These are phyloP conservation scores for Panopea generosa DNA, from an alignment of 2,888 invertebrate species.

Conservation along the genomic window DNA sequence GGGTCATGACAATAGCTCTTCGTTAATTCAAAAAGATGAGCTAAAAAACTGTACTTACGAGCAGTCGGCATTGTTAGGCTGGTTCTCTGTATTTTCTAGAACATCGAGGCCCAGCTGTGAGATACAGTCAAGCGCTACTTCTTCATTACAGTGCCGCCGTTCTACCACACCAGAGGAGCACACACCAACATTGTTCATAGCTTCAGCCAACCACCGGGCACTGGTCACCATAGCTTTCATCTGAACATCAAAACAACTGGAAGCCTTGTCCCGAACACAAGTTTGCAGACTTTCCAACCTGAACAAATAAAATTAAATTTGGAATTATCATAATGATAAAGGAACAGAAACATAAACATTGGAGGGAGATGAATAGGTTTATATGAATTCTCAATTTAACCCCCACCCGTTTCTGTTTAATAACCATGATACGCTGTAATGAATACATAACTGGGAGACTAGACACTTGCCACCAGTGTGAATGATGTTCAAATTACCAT, in stretches of 20 bases:
- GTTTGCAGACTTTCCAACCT: conserved; percentile 9
- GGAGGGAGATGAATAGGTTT: too few species aligned
- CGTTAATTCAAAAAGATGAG: too few species aligned
- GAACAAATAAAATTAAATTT: not conserved
- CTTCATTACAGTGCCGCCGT: conserved; percentile 31
- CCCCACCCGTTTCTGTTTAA: too few species aligned
- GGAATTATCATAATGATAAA: too few species aligned
- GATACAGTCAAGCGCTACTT: conserved; percentile 37
- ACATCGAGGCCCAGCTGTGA: conserved; percentile 30
- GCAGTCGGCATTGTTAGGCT: conserved; percentile 25
- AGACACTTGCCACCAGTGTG: too few species aligned
- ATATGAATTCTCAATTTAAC: too few species aligned
- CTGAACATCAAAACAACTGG: conserved; percentile 19
- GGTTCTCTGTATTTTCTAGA: conserved; percentile 3
- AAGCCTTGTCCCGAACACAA: conserved; percentile 33
- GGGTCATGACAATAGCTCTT: too few species aligned
- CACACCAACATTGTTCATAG: conserved; percentile 29
- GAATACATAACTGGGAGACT: too few species aligned
- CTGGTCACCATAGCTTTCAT: conserved; percentile 28
- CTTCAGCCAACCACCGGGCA: conserved; percentile 40
- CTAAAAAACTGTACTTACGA: conserved; percentile 27
- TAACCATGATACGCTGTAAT: too few species aligned
- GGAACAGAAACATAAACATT: too few species aligned
- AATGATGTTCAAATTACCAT: too few species aligned
- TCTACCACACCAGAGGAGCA: conserved; percentile 11